Conservation (phyloP, 2,113 vertebrate genomes). For the Calonectris borealis region DNA sequence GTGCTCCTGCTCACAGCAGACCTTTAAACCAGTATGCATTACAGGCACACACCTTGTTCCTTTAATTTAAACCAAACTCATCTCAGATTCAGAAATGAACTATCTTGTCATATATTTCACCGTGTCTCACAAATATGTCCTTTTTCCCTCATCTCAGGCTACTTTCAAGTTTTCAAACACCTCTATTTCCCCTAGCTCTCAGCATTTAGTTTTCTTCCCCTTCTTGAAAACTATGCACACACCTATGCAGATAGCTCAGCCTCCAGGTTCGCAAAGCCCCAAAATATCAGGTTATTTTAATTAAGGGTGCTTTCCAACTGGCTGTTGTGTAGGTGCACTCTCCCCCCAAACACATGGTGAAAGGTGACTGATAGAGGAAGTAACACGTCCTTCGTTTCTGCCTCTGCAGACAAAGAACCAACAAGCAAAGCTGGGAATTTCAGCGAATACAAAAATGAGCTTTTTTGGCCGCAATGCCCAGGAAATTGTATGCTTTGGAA, state of each 20-base stretch:
- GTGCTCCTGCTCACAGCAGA: neutral
- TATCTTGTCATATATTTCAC: neutral
- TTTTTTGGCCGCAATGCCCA: neutral
- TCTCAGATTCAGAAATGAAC: neutral
- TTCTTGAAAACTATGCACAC: neutral
- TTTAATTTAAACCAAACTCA: neutral
- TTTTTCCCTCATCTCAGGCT: neutral
- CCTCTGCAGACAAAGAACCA: neutral
- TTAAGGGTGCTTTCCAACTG: neutral
- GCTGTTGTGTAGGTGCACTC: neutral
- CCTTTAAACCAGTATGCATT: neutral
- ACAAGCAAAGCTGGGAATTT: neutral
- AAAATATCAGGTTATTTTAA: neutral
- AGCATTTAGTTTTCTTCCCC: neutral
- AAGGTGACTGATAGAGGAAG: neutral
- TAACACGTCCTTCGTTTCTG: neutral
- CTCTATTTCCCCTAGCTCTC: neutral
- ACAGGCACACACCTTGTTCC: neutral
- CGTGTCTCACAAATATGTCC: neutral
- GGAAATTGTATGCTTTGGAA: conserved; percentile 37
- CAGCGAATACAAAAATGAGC: neutral
- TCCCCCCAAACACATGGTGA: neutral
- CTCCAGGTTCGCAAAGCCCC: neutral
- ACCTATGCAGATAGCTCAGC: neutral
- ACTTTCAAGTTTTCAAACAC: neutral